Base-by-base conservation (phyloP, 2,797 vertebrate genomes). In the Platyrinchus mystaceus region DNA sequence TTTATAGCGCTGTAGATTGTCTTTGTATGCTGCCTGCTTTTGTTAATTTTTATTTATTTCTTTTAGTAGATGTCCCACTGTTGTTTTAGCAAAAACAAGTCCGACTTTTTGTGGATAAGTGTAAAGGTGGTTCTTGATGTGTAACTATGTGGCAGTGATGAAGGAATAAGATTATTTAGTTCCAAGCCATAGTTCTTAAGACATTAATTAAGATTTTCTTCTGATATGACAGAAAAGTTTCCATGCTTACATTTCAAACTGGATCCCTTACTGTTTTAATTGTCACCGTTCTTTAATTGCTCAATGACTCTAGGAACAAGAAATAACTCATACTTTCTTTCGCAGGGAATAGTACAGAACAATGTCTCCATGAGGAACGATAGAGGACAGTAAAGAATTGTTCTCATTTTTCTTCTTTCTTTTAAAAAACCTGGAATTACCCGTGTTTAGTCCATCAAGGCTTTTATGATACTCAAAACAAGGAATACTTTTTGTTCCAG, bases 381-480 rank as follows among this genome's bases (percentile, higher is more conserved):
- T 9, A 52, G 24, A 80, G 14, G 34, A 84, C 12, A 67, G 28
- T 80, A 71, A 46, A 10, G 9, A 14, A 55, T 62, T 66, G 12
- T 30, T 56, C 15, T 12, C 52, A n/a, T 37, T 73, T 82, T 62
- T 62, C 24, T 75, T 32, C 34, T 58, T 74, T 28, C 26, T 47
- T 79, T 78, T 2, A 44, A 56, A 81, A 73, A 75, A 95, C 87
- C 68, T 93, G 75, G 59, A 92, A 73, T 94, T 68, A 93, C 26
- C 89, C 19, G 2, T 41, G 24, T 71, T 36, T 55, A 92, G 39
- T 62, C 62, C 62, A 76, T 93, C 62, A 86, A 88, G 64, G 52
- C 34, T 92, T 93, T 95, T 93, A 93, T 86, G 84, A 93, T 95
- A 66, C 90, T 93, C 76, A 89, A 60, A 93, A 83, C 69, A 89